These are phyloP conservation scores for Phacellophora camtschatica DNA, from an alignment of 30 jellyfish, hydroid and myxozoan genomes.

Conservation along the genomic window DNA sequence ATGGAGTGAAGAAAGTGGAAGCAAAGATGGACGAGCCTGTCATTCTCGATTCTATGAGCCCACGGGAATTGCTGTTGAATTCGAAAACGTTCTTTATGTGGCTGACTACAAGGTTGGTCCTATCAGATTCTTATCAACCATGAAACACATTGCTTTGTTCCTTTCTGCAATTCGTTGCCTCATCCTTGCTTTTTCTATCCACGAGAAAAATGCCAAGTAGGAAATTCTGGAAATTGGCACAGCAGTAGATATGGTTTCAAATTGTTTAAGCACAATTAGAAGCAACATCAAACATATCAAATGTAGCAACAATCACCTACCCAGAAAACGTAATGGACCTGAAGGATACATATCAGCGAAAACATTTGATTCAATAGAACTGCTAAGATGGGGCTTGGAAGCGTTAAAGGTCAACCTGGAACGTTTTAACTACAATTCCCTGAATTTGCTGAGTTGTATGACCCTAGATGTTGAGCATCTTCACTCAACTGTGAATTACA, in stretches of 20 bases:
- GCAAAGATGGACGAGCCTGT: not conserved
- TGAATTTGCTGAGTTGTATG: no score
- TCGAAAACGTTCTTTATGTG: not conserved
- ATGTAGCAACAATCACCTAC: no score
- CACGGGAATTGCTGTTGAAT: not conserved
- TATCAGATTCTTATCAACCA: not conserved
- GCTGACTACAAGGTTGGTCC: not conserved
- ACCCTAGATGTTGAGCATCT: no score
- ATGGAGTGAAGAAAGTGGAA: not conserved
- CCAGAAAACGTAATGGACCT: no score
- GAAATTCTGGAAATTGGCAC: not conserved
- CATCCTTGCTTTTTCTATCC: not conserved
- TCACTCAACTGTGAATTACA: no score
- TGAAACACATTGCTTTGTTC: not conserved
- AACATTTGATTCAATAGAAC: no score
- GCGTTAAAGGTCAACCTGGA: no score
- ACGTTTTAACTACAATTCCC: no score
- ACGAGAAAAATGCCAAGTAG: not conserved
- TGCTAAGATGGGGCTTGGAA: no score
- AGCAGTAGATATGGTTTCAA: not conserved
- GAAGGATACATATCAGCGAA: no score
- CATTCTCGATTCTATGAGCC: not conserved
- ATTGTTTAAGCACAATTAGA: no score
- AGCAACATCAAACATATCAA: no score
- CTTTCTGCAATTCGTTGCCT: not conserved